Base-by-base conservation (phyloP, 2,888 invertebrate species). In the Oxyteleia sp. region DNA sequence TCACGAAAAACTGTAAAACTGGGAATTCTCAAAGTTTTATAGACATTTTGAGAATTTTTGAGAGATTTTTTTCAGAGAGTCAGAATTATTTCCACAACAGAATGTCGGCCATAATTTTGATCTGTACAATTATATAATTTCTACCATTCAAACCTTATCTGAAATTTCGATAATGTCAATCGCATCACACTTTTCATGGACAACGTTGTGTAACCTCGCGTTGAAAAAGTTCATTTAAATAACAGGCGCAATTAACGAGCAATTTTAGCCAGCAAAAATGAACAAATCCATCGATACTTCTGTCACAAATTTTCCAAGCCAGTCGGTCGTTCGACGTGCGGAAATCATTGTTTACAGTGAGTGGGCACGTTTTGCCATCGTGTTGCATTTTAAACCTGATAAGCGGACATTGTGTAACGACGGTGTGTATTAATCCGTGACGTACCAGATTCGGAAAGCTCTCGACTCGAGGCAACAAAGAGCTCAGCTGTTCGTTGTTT, bases 301-400 rank as follows among this genome's bases (percentile, higher is more conserved):
- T 26, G 15, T 5, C 15, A 51, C 38, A 55, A 57, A 57, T 57
- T 45, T 57, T 55, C 43, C 55, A 38, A 53, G 55, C 32, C 43
- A 26, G n/a, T 68, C 51, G 11, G 16, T 38, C 38, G 49, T 38
- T 18, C 16, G 55, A 47, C 59, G 63, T 57, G 53, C 72, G 85
- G 85, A 89, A 88, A 89, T 87, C 84, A 84, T 88, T 89, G 87
- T 89, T 89, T 88, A 88, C 84, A 84, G 78, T 68, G 71, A 59
- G 78, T 75, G 82, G 82, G 86, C 86, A 87, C 88, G 87, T 88
- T 84, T 89, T 80, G 72, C 74, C 84, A 49, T 51, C 87, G 81
- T 83, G 85, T 69, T 85, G 71, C 68, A 75, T 69, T 81, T 81
- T 53, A 57, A 72, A 41, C 63, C n/a, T 66, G 81, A 81, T 81